Conservation (phyloP, 2,113 vertebrate genomes). For the Piaya cayana region DNA sequence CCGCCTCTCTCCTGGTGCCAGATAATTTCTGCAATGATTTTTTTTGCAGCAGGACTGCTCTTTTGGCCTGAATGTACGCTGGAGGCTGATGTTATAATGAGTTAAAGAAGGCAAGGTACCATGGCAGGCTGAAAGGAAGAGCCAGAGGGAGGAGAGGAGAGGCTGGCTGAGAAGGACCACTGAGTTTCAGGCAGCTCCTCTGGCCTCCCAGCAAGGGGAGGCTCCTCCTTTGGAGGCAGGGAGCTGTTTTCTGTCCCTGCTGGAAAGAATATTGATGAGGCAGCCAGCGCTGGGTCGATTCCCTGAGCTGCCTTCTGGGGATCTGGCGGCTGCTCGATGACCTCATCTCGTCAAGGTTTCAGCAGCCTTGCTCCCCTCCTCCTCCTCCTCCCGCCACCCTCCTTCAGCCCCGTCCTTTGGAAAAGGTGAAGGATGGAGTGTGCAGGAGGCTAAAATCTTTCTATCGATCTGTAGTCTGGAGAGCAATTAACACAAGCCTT, state of each 20-base stretch:
- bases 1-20: accelerated
- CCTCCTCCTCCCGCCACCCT: background rate
- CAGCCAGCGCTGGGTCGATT: conserved; percentile 40
- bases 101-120: background rate
- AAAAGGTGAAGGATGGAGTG: conserved; percentile 68
- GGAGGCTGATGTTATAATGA: accelerated
- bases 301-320: conserved; percentile 45
- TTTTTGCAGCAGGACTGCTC: background rate
- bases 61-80: accelerated
- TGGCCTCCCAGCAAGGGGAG: background rate
- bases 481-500: conserved; percentile 65
- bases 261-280: background rate
- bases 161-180: background rate
- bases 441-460: conserved; percentile 70
- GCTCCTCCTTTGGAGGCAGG: background rate
- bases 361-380: conserved; percentile 6
- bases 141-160: background rate
- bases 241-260: background rate
- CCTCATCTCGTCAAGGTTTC: conserved; percentile 64
- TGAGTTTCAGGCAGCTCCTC: background rate
- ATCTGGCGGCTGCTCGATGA: conserved; percentile 34
- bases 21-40: accelerated
- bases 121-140: accelerated
- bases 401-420: conserved; percentile 23
- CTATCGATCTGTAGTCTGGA: conserved; percentile 62